Percentiles rank a stretch among this genome's conserved stretches.
These are phyloP conservation scores for Urocitellus parryii DNA, from an alignment of 2,113 vertebrate genomes.

Conservation along the genomic window DNA sequence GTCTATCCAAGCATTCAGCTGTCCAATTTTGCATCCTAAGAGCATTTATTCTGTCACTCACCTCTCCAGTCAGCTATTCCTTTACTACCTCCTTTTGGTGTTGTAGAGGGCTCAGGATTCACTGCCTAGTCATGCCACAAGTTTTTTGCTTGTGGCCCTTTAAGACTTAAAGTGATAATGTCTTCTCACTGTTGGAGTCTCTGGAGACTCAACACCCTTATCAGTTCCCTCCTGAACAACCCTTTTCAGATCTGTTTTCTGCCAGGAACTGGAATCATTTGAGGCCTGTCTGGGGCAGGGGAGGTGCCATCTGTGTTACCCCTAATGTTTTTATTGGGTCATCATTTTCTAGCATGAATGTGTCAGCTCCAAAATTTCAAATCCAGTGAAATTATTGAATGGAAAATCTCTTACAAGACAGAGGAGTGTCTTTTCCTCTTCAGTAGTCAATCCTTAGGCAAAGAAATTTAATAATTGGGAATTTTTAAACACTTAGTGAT, in stretches of 20 bases:
- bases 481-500: background rate
- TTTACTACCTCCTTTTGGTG: too few relatives aligned
- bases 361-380: background rate
- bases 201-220: rapidly evolving
- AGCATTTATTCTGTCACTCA: too few relatives aligned
- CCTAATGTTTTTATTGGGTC: background rate
- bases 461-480: background rate
- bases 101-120: too few relatives aligned
- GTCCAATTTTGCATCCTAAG: too few relatives aligned
- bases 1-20: too few relatives aligned
- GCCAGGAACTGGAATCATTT: background rate
- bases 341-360: background rate
- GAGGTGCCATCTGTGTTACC: too few relatives aligned
- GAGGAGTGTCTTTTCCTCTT: background rate
- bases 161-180: background rate
- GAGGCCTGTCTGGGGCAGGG: too few relatives aligned
- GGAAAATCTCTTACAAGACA: background rate
- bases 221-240: background rate
- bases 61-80: too few relatives aligned
- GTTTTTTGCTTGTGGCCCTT: background rate
- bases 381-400: background rate
- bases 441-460: background rate
- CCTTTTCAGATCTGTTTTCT: background rate
- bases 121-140: too few relatives aligned
- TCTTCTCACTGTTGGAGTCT: background rate